These are phyloP conservation scores for Bergia puertoricense DNA, from an alignment of 92 coral and sea anemone species.

Conservation along the genomic window DNA sequence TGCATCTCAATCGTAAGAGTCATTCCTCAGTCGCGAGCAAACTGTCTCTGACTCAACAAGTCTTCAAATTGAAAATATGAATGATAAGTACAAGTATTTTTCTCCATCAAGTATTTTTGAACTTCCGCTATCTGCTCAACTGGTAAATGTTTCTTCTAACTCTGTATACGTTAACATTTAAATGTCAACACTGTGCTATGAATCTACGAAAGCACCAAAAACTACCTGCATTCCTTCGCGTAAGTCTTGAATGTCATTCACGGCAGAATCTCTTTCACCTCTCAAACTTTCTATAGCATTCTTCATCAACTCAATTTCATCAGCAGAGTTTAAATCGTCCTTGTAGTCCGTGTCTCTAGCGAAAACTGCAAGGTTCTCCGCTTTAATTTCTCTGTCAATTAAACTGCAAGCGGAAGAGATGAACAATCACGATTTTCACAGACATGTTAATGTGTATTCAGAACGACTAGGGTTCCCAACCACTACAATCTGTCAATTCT, in stretches of 20 bases:
- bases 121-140: not conserved
- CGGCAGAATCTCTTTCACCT: constrained; percentile 71
- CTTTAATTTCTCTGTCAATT: constrained; percentile 4
- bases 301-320: constrained; percentile 46
- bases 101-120: not conserved
- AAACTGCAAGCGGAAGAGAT: not conserved
- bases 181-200: not conserved
- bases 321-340: constrained; percentile 42
- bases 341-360: not conserved
- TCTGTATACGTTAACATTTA: not conserved
- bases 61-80: not conserved
- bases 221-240: constrained; percentile 84
- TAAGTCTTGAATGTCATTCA: constrained; percentile 70
- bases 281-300: constrained; percentile 51
- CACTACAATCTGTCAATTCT: too few relatives aligned
- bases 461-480: too few relatives aligned
- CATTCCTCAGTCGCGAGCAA: too few relatives aligned
- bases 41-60: too few relatives aligned
- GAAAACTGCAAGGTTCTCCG: not conserved
- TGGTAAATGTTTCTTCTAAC: too few relatives aligned
- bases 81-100: too few relatives aligned
- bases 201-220: not conserved
- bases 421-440: too few relatives aligned
- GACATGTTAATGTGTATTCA: too few relatives aligned
- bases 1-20: not conserved